Evolutionary conservation across 2,888 invertebrate genomes (phyloP).

Genomic region (Drosophila cognata): DNA sequence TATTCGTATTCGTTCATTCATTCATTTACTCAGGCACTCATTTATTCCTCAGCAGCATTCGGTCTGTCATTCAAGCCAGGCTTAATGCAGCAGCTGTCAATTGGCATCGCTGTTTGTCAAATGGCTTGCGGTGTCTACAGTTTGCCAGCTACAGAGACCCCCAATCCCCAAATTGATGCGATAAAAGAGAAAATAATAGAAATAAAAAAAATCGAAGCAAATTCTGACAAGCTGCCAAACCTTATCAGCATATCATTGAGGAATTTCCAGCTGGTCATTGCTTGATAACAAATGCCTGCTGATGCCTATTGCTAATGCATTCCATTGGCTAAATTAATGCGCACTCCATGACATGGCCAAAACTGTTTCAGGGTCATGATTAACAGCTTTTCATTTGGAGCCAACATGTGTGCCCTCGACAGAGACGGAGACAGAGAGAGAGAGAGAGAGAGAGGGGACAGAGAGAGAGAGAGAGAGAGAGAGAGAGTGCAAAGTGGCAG

Average conservation of each 20-base stretch:
- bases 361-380: constrained; percentile 62
- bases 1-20: background rate
- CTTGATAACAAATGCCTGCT: constrained; percentile 19
- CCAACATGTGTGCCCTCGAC: background rate
- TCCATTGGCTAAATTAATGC: constrained; percentile 64
- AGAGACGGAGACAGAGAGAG: too few species aligned
- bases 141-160: constrained; percentile 24
- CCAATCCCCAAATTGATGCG: background rate
- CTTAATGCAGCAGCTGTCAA: constrained; percentile 55
- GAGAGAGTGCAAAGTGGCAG: background rate
- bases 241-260: constrained; percentile 64
- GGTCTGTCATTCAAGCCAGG: constrained; percentile 39
- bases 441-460: too few species aligned
- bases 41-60: constrained; percentile 37
- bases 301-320: constrained; percentile 57
- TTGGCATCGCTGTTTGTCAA: constrained; percentile 57
- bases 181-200: constrained; percentile 16
- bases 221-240: constrained; percentile 48
- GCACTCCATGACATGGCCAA: constrained; percentile 62
- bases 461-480: background rate
- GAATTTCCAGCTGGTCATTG: constrained; percentile 70
- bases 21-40: constrained; percentile 14
- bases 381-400: constrained; percentile 62
- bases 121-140: constrained; percentile 47
- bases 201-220: background rate